phyloP scores from a whole-genome alignment of 92 coral and sea anemone genomes.

The Desmophyllum pertusum region DNA sequence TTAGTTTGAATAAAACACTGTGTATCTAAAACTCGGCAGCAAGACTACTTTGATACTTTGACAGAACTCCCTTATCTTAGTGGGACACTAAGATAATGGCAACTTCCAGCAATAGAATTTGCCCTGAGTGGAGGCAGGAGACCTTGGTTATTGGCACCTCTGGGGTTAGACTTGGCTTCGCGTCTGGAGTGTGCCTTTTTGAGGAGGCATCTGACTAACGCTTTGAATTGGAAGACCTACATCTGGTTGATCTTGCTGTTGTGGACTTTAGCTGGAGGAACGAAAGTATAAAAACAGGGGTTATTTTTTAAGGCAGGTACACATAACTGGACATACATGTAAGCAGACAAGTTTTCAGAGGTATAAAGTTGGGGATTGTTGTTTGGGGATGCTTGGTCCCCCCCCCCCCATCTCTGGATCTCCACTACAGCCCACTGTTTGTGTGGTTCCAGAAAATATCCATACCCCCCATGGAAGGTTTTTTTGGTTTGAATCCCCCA shows the following conservation, averaged over 20 bases:
- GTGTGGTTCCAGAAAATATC: no score
- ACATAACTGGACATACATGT: no score
- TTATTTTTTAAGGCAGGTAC: background rate
- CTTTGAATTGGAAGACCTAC: constrained; percentile 29
- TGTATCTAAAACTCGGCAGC: background rate
- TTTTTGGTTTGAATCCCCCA: no score
- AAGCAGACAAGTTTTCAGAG: background rate
- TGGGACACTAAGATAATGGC: background rate
- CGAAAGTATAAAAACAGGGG: background rate
- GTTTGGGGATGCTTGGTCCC: no score
- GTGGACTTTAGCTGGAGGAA: constrained; percentile 66
- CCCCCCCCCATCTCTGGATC: no score
- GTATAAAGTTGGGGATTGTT: no score
- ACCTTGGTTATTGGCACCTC: constrained; percentile 13
- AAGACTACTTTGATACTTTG: constrained; percentile 16
- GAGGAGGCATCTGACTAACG: background rate
- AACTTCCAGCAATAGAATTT: constrained; percentile 14
- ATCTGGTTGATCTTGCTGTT: constrained; percentile 62
- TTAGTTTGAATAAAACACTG: background rate
- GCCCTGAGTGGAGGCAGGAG: constrained; percentile 41
- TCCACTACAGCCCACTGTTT: no score
- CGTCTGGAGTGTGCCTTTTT: constrained; percentile 14
- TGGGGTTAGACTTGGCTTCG: constrained; percentile 6
- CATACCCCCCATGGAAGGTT: no score
- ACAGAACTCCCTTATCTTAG: constrained; percentile 23